Conservation (phyloP, 2,113 vertebrate genomes). For the Phycodurus eques region DNA sequence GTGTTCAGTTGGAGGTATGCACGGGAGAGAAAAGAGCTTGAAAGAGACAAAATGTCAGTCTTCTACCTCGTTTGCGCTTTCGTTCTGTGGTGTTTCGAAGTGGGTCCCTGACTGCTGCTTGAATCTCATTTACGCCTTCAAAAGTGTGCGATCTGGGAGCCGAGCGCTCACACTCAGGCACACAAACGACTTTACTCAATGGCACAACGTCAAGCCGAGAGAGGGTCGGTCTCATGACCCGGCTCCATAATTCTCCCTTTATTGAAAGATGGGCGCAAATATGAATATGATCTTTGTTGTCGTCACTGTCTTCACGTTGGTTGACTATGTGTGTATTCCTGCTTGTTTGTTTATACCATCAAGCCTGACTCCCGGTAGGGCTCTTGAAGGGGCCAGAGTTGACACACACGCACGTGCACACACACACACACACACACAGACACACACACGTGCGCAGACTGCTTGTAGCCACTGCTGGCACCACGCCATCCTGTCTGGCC, state of each 20-base stretch:
- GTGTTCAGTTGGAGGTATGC: constrained; percentile 26
- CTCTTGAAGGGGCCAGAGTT: constrained; percentile 39
- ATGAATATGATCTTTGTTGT: constrained; percentile 1
- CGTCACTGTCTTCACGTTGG: not conserved
- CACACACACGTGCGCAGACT: constrained; percentile 12
- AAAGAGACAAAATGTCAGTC: constrained; percentile 41
- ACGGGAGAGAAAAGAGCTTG: constrained; percentile 29
- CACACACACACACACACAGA: constrained; percentile 23
- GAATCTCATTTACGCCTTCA: constrained; percentile 62
- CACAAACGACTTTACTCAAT: constrained; percentile 11
- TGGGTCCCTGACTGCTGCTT: constrained; percentile 26
- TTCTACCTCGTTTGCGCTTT: constrained; percentile 44
- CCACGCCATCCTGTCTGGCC: constrained; percentile 66
- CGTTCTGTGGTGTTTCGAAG: constrained; percentile 22
- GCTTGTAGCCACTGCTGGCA: constrained; percentile 58
- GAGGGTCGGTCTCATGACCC: constrained; percentile 30
- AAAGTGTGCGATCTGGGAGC: constrained; percentile 38
- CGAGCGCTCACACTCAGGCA: constrained; percentile 10
- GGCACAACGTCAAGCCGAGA: constrained; percentile 23
- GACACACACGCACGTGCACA: constrained; percentile 19
- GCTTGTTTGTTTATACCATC: constrained; percentile 54
- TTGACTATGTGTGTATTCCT: constrained; percentile 23
- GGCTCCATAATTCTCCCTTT: constrained; percentile 2
- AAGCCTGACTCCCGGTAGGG: constrained; percentile 52
- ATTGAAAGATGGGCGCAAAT: not conserved